Conservation (phyloP, 2,797 vertebrate genomes). For the Diglossa cyanea region DNA sequence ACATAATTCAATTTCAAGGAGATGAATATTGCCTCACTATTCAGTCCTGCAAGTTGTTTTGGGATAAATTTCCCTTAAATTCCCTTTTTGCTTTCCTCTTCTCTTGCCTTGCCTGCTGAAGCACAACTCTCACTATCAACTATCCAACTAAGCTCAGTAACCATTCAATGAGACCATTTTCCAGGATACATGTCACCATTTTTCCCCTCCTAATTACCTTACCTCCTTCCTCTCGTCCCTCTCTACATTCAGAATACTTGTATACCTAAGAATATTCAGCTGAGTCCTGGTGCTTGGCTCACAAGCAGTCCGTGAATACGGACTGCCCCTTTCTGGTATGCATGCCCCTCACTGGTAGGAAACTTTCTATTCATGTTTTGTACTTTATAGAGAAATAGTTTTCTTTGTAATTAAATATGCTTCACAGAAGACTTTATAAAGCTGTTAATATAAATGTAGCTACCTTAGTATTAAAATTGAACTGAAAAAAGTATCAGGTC, state of each 20-base stretch:
- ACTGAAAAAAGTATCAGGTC: not conserved
- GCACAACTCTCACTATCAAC: not conserved
- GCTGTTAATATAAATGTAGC: not conserved
- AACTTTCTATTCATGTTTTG: not conserved
- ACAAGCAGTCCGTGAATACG: fast-evolving
- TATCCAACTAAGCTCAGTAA: not conserved
- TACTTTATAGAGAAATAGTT: not conserved
- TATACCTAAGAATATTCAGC: not conserved
- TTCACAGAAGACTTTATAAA: conserved; percentile 6
- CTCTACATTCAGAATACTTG: not conserved
- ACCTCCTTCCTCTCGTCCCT: not conserved
- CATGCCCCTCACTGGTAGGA: not conserved
- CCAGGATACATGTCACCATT: not conserved
- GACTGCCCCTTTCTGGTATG: not conserved
- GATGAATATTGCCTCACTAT: not conserved
- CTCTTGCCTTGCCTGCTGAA: not conserved
- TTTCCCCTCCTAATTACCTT: not conserved
- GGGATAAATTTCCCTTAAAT: not conserved
- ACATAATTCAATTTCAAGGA: not conserved
- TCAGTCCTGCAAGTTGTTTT: not conserved
- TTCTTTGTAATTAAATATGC: not conserved
- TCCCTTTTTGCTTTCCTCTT: not conserved
- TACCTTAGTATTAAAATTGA: not conserved
- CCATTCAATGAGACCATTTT: not conserved
- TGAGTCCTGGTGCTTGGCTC: not conserved